These are phyloP conservation scores for Tipula vernalis DNA, from an alignment of 2,888 invertebrate genomes.

Conservation along the genomic window DNA sequence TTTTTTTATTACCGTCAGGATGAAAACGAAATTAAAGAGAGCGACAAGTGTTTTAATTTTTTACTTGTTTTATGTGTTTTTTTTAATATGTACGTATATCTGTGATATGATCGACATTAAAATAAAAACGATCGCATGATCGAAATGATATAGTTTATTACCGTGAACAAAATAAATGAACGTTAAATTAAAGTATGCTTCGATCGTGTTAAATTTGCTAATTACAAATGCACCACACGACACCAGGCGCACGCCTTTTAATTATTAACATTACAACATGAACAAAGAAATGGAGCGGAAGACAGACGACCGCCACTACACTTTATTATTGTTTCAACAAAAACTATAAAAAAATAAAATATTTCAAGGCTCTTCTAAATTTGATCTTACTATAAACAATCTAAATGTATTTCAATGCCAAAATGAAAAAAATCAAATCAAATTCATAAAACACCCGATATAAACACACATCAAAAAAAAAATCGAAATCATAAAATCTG, in stretches of 20 bases:
- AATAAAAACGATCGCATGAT: background rate
- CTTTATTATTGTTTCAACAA: background rate
- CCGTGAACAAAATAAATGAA: background rate
- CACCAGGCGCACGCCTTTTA: background rate
- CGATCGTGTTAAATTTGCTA: background rate
- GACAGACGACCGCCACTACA: background rate
- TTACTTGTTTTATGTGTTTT: background rate
- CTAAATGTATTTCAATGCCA: background rate
- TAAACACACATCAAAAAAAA: background rate
- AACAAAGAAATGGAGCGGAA: background rate
- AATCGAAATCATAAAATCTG: background rate
- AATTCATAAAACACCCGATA: background rate
- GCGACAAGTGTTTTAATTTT: background rate
- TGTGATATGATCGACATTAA: background rate
- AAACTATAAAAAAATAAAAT: background rate
- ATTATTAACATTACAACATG: background rate
- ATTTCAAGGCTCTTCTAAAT: background rate
- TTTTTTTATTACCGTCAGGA: background rate
- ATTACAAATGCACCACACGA: background rate
- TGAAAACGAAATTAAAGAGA: background rate
- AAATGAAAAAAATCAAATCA: background rate
- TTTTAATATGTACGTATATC: background rate
- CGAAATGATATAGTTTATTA: background rate
- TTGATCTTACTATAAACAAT: background rate
- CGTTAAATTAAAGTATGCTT: background rate